phyloP scores from a whole-genome alignment of 2,888 invertebrate genomes.

The Bursaphelenchus okinawaensis region DNA sequence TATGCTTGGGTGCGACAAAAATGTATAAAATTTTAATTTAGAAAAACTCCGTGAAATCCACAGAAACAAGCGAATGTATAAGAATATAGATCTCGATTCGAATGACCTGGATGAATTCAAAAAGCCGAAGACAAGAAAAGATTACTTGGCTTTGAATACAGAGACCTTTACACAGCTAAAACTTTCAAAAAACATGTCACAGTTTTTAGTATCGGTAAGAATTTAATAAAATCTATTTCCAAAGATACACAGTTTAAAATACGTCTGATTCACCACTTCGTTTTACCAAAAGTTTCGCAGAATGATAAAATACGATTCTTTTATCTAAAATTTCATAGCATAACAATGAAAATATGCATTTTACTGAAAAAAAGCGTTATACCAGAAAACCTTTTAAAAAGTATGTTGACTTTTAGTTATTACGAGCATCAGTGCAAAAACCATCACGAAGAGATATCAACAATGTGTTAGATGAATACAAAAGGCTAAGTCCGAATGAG shows the following conservation, averaged over 20 bases:
- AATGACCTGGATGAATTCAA: not conserved
- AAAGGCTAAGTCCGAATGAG: not conserved
- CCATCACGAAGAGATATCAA: not conserved
- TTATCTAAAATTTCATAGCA: too few species aligned
- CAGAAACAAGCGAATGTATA: not conserved
- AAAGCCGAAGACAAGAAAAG: not conserved
- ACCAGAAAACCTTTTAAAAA: too few species aligned
- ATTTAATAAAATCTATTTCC: too few species aligned
- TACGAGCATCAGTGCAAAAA: not conserved
- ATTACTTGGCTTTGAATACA: not conserved
- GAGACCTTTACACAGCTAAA: not conserved
- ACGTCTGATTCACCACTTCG: too few species aligned
- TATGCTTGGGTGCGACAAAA: too few species aligned
- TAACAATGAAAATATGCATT: too few species aligned
- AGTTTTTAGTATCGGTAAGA: not conserved
- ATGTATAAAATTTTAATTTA: too few species aligned
- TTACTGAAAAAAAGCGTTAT: too few species aligned
- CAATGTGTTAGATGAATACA: not conserved
- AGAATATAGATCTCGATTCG: not conserved
- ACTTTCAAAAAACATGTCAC: not conserved
- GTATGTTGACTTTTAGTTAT: not conserved
- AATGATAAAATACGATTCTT: too few species aligned
- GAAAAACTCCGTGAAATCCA: not conserved
- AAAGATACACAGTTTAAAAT: too few species aligned
- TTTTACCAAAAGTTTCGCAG: too few species aligned